These are phyloP conservation scores for Bubalus kerabau DNA, from an alignment of 2,113 vertebrate genomes.

Conservation along the genomic window DNA sequence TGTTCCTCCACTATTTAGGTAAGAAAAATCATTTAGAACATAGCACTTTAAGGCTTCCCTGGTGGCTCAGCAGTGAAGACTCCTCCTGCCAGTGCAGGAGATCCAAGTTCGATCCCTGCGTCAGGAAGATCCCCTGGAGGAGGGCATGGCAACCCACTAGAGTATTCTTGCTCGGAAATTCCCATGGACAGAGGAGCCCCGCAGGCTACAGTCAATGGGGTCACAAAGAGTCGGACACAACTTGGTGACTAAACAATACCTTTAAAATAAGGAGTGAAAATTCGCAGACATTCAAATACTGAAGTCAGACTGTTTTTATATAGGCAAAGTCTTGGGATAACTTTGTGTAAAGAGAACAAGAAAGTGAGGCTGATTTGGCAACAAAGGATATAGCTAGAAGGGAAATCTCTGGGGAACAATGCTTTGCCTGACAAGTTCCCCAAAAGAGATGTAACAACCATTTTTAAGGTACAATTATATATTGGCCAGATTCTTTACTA, in stretches of 20 bases:
- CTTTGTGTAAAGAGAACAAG: not conserved
- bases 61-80: not conserved
- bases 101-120: not conserved
- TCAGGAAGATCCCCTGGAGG: not conserved
- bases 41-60: not conserved
- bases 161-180: not conserved
- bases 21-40: not conserved
- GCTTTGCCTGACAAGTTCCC: not conserved
- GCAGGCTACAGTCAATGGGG: not conserved
- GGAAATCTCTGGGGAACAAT: not conserved
- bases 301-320: not conserved
- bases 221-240: not conserved
- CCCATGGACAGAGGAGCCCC: not conserved
- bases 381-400: not conserved
- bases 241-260: not conserved
- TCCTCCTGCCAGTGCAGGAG: not conserved
- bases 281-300: not conserved
- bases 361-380: not conserved
- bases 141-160: not conserved
- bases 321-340: not conserved
- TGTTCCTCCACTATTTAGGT: not conserved
- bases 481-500: not conserved
- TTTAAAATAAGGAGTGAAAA: conserved; percentile 1
- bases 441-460: not conserved
- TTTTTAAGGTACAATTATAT: not conserved